Evolutionary conservation across 2,797 vertebrate genomes (phyloP).

Genomic region (Malacoraja senta): DNA sequence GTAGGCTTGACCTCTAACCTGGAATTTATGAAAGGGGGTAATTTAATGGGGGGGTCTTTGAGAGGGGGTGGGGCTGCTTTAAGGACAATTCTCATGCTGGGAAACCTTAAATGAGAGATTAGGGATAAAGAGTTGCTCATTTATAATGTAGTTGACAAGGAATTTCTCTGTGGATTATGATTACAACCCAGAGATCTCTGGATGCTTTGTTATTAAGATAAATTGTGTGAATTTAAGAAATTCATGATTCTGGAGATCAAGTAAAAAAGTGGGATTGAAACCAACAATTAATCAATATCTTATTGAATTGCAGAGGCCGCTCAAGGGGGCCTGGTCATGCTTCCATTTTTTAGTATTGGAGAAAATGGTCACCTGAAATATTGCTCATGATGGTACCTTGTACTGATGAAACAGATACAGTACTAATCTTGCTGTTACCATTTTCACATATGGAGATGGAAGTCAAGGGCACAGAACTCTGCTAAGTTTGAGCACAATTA

Average conservation of each 20-base stretch:
- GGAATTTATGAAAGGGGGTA: too few species aligned
- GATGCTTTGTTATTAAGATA: too few species aligned
- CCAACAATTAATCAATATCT: neutral
- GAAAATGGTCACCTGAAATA: neutral
- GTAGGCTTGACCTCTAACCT: too few species aligned
- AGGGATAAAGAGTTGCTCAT: too few species aligned
- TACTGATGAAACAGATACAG: neutral
- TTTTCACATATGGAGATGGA: neutral
- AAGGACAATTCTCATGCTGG: too few species aligned
- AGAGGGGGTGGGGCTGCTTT: too few species aligned
- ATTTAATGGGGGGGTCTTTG: too few species aligned
- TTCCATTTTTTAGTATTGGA: neutral
- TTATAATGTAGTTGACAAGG: too few species aligned
- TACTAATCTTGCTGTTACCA: neutral
- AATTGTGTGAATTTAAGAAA: too few species aligned
- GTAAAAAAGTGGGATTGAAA: neutral
- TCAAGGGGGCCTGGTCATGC: neutral
- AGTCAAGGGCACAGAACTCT: neutral
- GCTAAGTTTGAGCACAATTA: neutral
- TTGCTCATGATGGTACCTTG: neutral
- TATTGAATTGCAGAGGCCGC: neutral
- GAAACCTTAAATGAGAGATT: too few species aligned
- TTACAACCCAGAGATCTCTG: too few species aligned
- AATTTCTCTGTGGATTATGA: neutral
- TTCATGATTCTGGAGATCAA: neutral